Conservation (phyloP, 2,113 vertebrate genomes). For the Platysternon megacephalum region DNA sequence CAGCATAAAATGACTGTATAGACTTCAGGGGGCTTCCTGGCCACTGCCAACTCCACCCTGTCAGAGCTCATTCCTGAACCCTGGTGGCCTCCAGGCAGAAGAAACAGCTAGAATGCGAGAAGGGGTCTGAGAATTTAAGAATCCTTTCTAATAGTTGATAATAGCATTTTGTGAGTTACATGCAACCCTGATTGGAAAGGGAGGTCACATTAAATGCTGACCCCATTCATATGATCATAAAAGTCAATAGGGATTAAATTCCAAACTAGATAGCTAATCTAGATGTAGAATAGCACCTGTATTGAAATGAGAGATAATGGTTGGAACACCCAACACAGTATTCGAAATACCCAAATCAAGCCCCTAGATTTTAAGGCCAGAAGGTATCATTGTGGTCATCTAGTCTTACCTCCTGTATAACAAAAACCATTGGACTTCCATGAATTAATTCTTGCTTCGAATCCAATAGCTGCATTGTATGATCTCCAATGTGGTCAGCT, state of each 20-base stretch:
- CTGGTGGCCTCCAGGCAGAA: too few relatives aligned
- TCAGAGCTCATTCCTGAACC: too few relatives aligned
- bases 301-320: background rate
- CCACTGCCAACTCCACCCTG: background rate
- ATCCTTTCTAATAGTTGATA: background rate
- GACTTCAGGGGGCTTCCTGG: background rate
- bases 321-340: background rate
- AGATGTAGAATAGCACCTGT: background rate
- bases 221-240: background rate
- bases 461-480: background rate
- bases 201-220: background rate
- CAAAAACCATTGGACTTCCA: background rate
- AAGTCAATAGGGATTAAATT: background rate
- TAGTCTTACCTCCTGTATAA: background rate
- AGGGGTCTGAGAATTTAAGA: too few relatives aligned
- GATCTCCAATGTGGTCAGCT: accelerated
- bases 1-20: background rate
- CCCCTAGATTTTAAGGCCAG: background rate
- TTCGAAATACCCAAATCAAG: conserved; percentile 2
- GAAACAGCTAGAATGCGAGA: too few relatives aligned
- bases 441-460: background rate
- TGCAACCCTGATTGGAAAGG: background rate
- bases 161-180: background rate
- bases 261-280: background rate
- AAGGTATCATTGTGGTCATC: background rate